These are phyloP conservation scores for Turritopsis rubra DNA, from an alignment of 30 jellyfish, hydroid and myxozoan species.

Conservation along the genomic window DNA sequence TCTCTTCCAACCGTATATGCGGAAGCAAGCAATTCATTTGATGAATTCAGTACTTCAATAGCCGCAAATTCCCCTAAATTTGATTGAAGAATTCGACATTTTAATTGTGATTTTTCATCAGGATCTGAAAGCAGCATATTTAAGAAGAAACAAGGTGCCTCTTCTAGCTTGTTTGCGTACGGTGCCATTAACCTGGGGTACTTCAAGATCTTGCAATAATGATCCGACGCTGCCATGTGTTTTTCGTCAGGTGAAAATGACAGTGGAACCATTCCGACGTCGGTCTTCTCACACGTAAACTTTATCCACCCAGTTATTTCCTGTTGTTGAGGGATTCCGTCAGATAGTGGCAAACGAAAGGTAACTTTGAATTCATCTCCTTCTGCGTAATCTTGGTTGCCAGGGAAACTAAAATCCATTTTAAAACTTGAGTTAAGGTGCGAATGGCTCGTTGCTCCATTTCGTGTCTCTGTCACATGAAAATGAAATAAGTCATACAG, in stretches of 20 bases:
- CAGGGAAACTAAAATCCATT: slow-evolving; percentile 16
- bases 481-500: neutral
- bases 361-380: slow-evolving; percentile 17
- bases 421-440: neutral
- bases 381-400: slow-evolving; percentile 1
- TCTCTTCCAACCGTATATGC: slow-evolving; percentile 35
- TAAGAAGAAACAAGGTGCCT: slow-evolving; percentile 24
- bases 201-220: slow-evolving; percentile 25
- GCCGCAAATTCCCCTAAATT: slow-evolving; percentile 24
- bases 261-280: neutral
- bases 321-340: neutral
- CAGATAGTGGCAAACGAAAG: neutral
- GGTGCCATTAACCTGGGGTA: slow-evolving; percentile 33
- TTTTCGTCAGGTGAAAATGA: slow-evolving; percentile 2
- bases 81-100: slow-evolving; percentile 28
- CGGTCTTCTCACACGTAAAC: neutral
- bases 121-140: slow-evolving; percentile 6
- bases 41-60: slow-evolving; percentile 25
- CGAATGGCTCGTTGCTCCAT: neutral
- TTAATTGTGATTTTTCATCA: slow-evolving; percentile 2
- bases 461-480: neutral
- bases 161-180: slow-evolving; percentile 13
- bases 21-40: slow-evolving; percentile 7
- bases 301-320: slow-evolving; percentile 19
- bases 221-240: neutral